Evolutionary conservation across 2,888 invertebrate genomes (phyloP).

Genomic region (Rhingia campestris): DNA sequence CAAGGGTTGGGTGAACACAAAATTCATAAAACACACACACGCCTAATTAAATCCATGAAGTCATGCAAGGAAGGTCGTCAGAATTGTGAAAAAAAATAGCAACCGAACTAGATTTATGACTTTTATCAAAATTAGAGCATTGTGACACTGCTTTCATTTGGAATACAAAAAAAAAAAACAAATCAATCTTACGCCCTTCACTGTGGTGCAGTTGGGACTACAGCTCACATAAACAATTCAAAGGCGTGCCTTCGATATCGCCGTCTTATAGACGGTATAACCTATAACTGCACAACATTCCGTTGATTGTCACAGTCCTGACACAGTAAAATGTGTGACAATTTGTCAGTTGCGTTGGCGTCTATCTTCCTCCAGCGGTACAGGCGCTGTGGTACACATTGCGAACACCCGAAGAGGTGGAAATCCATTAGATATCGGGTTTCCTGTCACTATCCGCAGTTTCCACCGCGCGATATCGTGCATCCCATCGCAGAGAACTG

Average conservation of each 20-base stretch:
- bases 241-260: constrained; percentile 41
- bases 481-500: constrained; percentile 46
- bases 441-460: constrained; percentile 35
- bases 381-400: constrained; percentile 9
- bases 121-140: constrained; percentile 43
- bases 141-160: constrained; percentile 21
- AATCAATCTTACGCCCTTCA: constrained; percentile 48
- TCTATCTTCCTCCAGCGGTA: constrained; percentile 47
- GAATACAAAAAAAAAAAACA: constrained; percentile 8
- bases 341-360: constrained; percentile 69
- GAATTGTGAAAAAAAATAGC: background rate
- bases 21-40: constrained; percentile 1
- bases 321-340: constrained; percentile 60
- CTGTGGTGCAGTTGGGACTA: background rate
- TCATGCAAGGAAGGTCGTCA: background rate
- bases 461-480: constrained; percentile 36
- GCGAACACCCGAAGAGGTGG: constrained; percentile 5
- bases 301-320: constrained; percentile 59
- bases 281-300: constrained; percentile 21
- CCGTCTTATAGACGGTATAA: background rate
- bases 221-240: constrained; percentile 19
- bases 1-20: constrained; percentile 28
- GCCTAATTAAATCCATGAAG: constrained; percentile 22
- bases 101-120: constrained; percentile 28
- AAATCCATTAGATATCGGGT: constrained; percentile 60